Base-by-base conservation (phyloP, 2,797 vertebrate species). In the Gobio occitaniae region DNA sequence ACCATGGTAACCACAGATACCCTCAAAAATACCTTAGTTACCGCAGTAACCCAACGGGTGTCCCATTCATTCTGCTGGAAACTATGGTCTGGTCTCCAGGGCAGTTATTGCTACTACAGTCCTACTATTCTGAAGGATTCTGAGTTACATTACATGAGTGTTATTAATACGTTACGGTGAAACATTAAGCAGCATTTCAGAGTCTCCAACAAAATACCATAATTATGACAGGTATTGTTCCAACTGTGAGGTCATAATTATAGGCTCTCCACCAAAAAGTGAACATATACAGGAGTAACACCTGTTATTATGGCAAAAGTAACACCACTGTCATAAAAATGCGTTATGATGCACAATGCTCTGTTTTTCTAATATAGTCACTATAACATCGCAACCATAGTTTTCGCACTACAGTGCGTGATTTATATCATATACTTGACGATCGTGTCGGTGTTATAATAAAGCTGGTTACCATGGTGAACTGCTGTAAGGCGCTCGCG, bases 161-260 rank as follows among this genome's bases (percentile, higher is more conserved):
- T 56, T 8, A 77, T 38, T 77, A n/a, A 44, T 15, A 13, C 6
- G n/a, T 44, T 61, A 61, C 0, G 2, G 7, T 9, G 13, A 59
- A 41, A 77, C 36, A n/a, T n/a, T n/a, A n/a, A n/a, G n/a, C n/a
- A n/a, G n/a, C n/a, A n/a, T n/a, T n/a, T n/a, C n/a, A n/a, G n/a
- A n/a, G n/a, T n/a, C n/a, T n/a, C n/a, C n/a, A 78, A 21, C 75
- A 61, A 77, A 77, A 19, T 32, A 32, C n/a, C 41, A 48, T 11
- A 48, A 10, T 19, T 47, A 78, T 63, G 38, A 47, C 38, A 78
- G 56, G 5, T 17, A 48, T 65, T 78, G 38, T 13, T 48, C 8
- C 13, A 65, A 7, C 15, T 65, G 77, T 78, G 77, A 47, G 11
- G 25, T 79, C 77, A 79, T 63, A 78, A 79, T 79, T 48, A 78